Conservation (phyloP, 2,113 vertebrate genomes). For the Callorhinus ursinus region DNA sequence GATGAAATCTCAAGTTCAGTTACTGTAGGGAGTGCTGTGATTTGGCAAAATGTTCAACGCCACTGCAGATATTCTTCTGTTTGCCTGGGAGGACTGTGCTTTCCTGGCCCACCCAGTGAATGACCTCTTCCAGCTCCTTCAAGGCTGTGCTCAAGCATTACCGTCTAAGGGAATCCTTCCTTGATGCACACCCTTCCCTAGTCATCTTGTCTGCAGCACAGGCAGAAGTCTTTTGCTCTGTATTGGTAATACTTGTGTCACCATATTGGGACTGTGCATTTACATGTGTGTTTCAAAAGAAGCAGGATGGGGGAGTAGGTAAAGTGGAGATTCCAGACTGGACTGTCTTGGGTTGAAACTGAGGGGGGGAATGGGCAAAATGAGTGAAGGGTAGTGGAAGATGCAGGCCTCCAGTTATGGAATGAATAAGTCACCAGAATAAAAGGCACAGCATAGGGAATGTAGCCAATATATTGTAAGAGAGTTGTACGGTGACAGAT, state of each 20-base stretch:
- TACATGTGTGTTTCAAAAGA: not conserved
- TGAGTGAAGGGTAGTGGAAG: not conserved
- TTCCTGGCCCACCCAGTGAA: not conserved
- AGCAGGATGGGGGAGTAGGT: too few species aligned
- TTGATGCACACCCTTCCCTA: not conserved
- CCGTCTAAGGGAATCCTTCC: not conserved
- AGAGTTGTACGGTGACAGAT: not conserved
- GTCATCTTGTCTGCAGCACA: not conserved
- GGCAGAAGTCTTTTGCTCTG: not conserved
- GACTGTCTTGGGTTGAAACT: not conserved
- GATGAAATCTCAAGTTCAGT: not conserved
- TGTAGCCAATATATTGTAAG: not conserved
- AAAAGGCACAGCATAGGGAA: not conserved
- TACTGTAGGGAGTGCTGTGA: not conserved
- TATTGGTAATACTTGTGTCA: not conserved
- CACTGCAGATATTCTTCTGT: not conserved
- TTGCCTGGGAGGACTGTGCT: not conserved
- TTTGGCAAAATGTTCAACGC: not conserved
- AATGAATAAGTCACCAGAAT: not conserved
- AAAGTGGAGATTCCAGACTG: not conserved
- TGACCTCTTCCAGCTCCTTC: not conserved
- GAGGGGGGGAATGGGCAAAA: not conserved
- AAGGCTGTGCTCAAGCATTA: not conserved
- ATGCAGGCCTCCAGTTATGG: not conserved
- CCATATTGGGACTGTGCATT: not conserved